phyloP scores from a whole-genome alignment of 2,113 vertebrate genomes.

The Chaetura pelagica region DNA sequence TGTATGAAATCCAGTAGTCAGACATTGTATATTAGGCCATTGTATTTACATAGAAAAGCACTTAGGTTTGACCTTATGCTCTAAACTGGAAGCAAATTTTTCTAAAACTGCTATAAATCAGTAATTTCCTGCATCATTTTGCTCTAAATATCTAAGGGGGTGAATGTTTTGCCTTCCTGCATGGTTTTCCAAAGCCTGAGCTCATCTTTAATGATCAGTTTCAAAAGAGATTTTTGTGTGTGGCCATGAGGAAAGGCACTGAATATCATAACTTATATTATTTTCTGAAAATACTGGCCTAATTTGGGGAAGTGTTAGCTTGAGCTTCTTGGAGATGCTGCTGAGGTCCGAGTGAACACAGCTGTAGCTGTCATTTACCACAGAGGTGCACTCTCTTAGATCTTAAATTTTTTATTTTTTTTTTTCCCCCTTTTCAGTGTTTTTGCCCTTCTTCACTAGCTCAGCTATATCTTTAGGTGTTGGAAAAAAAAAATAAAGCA shows the following conservation, averaged over 20 bases:
- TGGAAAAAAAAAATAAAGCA: not conserved
- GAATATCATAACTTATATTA: not conserved
- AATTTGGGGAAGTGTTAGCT: not conserved
- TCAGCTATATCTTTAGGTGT: not conserved
- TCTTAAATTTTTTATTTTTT: not conserved
- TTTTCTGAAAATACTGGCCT: not conserved
- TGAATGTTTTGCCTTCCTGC: not conserved
- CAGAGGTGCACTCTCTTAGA: not conserved
- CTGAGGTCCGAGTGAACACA: not conserved
- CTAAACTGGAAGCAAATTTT: not conserved
- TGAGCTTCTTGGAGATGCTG: not conserved
- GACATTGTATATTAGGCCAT: accelerated
- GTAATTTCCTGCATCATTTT: not conserved
- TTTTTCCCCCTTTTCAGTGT: not conserved
- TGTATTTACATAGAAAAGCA: not conserved
- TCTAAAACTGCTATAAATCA: not conserved
- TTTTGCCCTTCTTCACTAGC: not conserved
- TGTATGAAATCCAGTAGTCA: not conserved
- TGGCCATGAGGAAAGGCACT: not conserved
- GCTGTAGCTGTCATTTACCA: not conserved
- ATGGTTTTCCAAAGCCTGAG: not conserved
- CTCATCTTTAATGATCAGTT: not conserved
- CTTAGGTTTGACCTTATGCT: not conserved
- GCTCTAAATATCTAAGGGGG: not conserved
- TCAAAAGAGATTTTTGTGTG: not conserved